Percentiles rank a stretch among this genome's conserved stretches.
phyloP scores from a whole-genome alignment of 1,140 invertebrate genomes.

The Carposina sasakii region DNA sequence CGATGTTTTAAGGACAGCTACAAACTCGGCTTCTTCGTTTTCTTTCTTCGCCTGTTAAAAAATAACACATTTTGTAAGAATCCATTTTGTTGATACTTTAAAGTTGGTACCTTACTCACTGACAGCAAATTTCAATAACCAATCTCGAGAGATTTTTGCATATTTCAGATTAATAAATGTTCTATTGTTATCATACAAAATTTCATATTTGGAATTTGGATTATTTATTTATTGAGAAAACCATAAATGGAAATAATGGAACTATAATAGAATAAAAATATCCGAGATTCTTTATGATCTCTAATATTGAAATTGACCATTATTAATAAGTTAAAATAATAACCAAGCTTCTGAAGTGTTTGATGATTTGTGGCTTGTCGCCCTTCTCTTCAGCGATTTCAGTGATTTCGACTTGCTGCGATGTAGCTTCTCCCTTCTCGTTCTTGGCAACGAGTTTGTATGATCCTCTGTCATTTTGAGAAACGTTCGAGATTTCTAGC shows the following conservation, averaged over 20 bases:
- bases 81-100: too few relatives aligned
- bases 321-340: slow-evolving; percentile 40
- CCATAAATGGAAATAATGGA: neutral
- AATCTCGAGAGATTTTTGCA: too few relatives aligned
- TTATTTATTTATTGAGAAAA: neutral
- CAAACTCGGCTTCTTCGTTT: slow-evolving; percentile 85
- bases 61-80: too few relatives aligned
- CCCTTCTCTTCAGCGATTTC: slow-evolving; percentile 85
- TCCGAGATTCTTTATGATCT: too few relatives aligned
- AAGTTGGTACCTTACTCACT: too few relatives aligned
- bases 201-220: too few relatives aligned
- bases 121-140: too few relatives aligned
- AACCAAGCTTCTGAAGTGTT: slow-evolving; percentile 83
- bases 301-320: too few relatives aligned
- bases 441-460: slow-evolving; percentile 95
- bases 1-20: slow-evolving; percentile 79
- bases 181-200: too few relatives aligned
- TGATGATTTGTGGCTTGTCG: slow-evolving; percentile 81
- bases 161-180: too few relatives aligned
- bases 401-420: slow-evolving; percentile 89
- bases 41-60: slow-evolving; percentile 71
- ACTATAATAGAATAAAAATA: neutral
- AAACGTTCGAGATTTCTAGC: slow-evolving; percentile 88
- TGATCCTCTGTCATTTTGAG: slow-evolving; percentile 85
- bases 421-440: slow-evolving; percentile 93